A percentile compares a stretch with the other conserved stretches of the same genome.
These are phyloP conservation scores for Nothocercus nigrocapillus DNA, from an alignment of 2,113 vertebrate genomes.

Conservation along the genomic window DNA sequence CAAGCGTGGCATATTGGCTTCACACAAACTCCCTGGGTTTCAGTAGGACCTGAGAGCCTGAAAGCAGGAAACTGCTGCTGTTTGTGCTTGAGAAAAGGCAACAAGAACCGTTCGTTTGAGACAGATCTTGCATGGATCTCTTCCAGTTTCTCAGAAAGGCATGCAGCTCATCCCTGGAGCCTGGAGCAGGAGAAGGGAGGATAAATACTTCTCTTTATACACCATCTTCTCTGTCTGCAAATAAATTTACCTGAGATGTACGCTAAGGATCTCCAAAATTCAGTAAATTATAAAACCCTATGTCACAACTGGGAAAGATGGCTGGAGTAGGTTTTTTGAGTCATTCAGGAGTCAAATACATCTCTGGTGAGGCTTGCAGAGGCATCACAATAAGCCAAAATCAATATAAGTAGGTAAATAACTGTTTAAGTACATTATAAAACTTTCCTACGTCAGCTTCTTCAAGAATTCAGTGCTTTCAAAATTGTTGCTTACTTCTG, in stretches of 20 bases:
- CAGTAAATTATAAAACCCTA: background rate
- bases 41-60: background rate
- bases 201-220: background rate
- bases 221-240: background rate
- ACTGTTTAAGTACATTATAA: background rate
- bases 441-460: background rate
- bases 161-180: background rate
- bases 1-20: background rate
- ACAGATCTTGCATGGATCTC: background rate
- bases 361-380: background rate
- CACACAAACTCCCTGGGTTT: background rate
- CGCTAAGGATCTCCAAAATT: background rate
- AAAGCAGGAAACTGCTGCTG: background rate
- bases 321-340: background rate
- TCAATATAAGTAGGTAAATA: background rate
- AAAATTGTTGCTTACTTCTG: background rate
- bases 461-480: background rate
- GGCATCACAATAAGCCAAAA: background rate
- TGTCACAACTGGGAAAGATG: background rate
- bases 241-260: background rate
- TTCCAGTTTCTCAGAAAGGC: background rate
- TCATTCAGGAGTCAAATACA: background rate
- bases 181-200: background rate
- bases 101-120: background rate
- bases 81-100: background rate